A percentile compares a stretch with the other conserved stretches of the same genome.
These are phyloP conservation scores for Chiridota heheva DNA, from an alignment of 35 echinoderm and acorn worm genomes.

Conservation along the genomic window DNA sequence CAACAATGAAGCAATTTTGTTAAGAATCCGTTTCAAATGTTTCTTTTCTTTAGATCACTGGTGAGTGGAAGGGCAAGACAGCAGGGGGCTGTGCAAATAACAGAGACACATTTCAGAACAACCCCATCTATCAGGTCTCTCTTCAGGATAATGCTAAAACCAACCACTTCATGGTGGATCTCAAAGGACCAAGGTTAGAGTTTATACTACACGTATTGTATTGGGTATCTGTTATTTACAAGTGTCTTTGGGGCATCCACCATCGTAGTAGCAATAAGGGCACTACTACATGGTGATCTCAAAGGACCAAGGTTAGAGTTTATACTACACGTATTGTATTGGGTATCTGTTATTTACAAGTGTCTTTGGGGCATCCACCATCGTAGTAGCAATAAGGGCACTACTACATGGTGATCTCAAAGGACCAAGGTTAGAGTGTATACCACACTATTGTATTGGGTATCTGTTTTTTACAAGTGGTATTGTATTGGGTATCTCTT, in stretches of 20 bases:
- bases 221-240: background rate
- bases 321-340: background rate
- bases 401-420: background rate
- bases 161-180: conserved; percentile 86
- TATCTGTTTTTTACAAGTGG: too few species aligned
- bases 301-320: background rate
- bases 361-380: background rate
- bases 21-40: too few species aligned
- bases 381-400: background rate
- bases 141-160: conserved; percentile 75
- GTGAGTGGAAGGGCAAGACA: conserved; percentile 91
- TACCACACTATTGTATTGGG: background rate
- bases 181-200: conserved; percentile 96
- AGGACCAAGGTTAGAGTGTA: background rate
- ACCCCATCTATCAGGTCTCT: conserved; percentile 93
- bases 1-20: too few species aligned
- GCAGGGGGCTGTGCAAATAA: conserved; percentile 93
- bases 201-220: background rate
- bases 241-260: background rate
- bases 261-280: background rate
- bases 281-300: background rate
- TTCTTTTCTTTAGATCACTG: conserved; percentile 65
- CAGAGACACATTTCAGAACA: conserved; percentile 61
- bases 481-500: too few species aligned
- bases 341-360: background rate